Evolutionary conservation across 1,140 invertebrate genomes (phyloP).

Genomic region (Saxidomus purpurata): DNA sequence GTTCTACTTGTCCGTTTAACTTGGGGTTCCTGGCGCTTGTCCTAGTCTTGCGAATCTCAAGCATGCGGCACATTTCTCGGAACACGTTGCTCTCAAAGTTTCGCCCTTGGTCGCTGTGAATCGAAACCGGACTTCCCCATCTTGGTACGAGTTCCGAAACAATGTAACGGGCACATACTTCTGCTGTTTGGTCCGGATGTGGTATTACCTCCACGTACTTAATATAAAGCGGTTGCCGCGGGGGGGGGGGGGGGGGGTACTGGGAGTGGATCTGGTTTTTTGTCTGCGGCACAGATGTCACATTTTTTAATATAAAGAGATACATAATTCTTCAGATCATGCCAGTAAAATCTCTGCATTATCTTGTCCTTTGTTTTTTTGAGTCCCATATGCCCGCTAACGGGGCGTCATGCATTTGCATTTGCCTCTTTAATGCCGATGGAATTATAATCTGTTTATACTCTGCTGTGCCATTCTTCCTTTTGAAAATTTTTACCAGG

Average conservation of each 20-base stretch:
- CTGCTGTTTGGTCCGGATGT: conserved; percentile 8
- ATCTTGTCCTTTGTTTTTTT: conserved; percentile 16
- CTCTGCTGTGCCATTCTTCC: background rate
- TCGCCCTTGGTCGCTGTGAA: background rate
- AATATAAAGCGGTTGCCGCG: conserved; percentile 20
- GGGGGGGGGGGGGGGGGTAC: too few species aligned
- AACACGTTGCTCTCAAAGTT: conserved; percentile 51
- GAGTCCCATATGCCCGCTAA: conserved; percentile 18
- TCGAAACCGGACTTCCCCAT: background rate
- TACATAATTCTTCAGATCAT: conserved; percentile 4
- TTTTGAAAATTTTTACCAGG: background rate
- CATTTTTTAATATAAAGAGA: background rate
- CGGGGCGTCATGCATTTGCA: conserved; percentile 52
- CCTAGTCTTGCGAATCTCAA: conserved; percentile 42
- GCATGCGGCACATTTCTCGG: conserved; percentile 37
- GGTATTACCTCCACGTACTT: conserved; percentile 22
- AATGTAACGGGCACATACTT: background rate
- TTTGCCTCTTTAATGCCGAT: background rate
- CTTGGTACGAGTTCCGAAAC: background rate
- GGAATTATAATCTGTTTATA: conserved; percentile 42
- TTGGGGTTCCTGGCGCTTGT: conserved; percentile 57
- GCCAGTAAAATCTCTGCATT: conserved; percentile 1
- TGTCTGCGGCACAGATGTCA: conserved; percentile 3
- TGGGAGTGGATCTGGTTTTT: conserved; percentile 8
- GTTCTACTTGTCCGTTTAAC: conserved; percentile 71